Evolutionary conservation across 2,797 vertebrate genomes (phyloP), one percentile per base, ranked within the genome.

Genomic region (Limosa lapponica): DNA sequence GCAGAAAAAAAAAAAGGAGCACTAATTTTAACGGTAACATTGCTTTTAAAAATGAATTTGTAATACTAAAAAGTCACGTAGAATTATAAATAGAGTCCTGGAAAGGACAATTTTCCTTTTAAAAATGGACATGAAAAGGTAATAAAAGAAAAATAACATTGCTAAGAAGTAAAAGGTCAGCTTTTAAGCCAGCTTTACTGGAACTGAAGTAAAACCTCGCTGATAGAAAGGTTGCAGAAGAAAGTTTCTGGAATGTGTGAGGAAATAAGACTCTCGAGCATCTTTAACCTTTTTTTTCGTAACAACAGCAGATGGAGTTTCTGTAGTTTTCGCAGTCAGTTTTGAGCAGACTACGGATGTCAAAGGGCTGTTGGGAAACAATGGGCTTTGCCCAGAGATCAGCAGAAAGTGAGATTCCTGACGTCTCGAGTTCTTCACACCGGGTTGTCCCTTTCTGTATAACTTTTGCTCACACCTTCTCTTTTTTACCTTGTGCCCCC

Each of bases 81-180:
- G 66, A 75, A 78, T 82, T 65, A 25, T 23, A 89, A 66, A 69
- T 20, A 59, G 59, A 73, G 32, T 23, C 22, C 41, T 34, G 34
- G 44, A 89, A 92, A 90, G 30, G 36, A 57, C 8, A 67, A 52
- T 6, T 51, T 88, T 81, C 72, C 73, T 81, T 83, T 77, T 80
- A 73, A 74, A 77, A 91, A 39, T 4, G 22, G 48, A 15, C 52
- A 80, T 30, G 20, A 77, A 83, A 82, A 46, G 0, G 4, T 59
- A 83, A 65, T 75, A 75, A 65, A 74, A 82, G 41, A 61, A 89
- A 90, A 92, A 55, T 24, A 85, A 85, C 0, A 2, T 74, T 93
- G 90, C 44, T 64, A 59, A 59, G 52, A 80, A 64, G 39, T 18
- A 43, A 88, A 93, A 95, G 81, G 90, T 80, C 89, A 91, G 41